Evolutionary conservation across 2,888 invertebrate species (phyloP), one percentile per base, ranked within the genome.

Genomic region (Glaucopsyche alexis): DNA sequence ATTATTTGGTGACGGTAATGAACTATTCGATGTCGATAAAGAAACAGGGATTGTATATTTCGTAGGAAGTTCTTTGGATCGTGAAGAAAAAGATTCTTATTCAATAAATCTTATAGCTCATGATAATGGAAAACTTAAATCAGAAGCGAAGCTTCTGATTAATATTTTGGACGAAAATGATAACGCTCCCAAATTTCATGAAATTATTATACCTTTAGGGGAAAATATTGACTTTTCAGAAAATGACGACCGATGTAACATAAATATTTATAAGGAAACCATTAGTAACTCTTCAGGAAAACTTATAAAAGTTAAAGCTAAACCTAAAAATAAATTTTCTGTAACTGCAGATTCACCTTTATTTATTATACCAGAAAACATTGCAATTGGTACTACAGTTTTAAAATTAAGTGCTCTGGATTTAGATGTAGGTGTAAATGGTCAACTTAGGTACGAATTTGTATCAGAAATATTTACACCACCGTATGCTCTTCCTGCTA

Each of bases 81-180:
- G 97, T 72, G 97, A 97, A 89, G 94, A 95, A 75, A 95, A 94
- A 79, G 94, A 94, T 77, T 83, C 93, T 1, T 97, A 96, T 82
- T 88, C 94, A 74, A 87, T 97, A 14, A 94, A 95, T 83, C 87
- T 98, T 60, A 94, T 97, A 2, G 97, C 97, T 5, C 95, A 94
- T 79, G 97, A 97, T 79, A 94, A 93, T 83, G 96, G 97, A 8
- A 96, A 97, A 65, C 85, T 97, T 13, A 95, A 94, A 70, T 96
- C 96, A 1, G 95, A 96, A 84, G 95, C 96, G 0, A 95, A 95
- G 80, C 84, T 98, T 9, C 95, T 94, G 0, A 95, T 98, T 66
- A 93, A 90, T 0, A 88, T 98, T 40, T 94, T 95, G 6, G 98
- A 98, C 83, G 95, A 95, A 81, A 98, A 98, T 81, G 98, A 98